Evolutionary conservation across 2,113 vertebrate species (phyloP).

Genomic region (Zapus hudsonius): DNA sequence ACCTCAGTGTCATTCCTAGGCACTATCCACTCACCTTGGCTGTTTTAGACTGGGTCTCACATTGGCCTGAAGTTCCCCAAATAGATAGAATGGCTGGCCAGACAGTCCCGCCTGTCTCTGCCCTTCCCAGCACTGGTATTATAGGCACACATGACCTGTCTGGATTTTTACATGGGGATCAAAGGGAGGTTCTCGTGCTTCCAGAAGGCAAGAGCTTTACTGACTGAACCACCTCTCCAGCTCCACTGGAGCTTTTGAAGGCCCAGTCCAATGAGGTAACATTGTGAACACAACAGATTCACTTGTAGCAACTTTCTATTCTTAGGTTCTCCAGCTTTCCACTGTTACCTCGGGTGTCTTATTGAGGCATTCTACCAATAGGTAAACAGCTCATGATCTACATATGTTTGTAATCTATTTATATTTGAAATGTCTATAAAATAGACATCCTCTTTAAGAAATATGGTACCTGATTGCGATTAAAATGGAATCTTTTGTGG

Average conservation of each 20-base stretch:
- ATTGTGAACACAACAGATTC: background rate
- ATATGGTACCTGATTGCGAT: background rate
- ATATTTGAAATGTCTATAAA: background rate
- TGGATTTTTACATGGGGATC: background rate
- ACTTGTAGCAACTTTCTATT: background rate
- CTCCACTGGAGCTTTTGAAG: background rate
- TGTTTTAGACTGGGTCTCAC: too few relatives aligned
- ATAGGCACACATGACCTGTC: too few relatives aligned
- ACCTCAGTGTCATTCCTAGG: too few relatives aligned
- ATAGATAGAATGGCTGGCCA: too few relatives aligned
- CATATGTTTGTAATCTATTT: background rate
- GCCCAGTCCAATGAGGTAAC: background rate
- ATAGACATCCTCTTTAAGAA: background rate
- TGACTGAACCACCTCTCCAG: background rate
- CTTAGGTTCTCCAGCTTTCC: background rate
- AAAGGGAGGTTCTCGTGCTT: accelerated
- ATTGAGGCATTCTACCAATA: background rate
- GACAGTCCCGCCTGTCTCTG: too few relatives aligned
- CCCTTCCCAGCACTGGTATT: too few relatives aligned
- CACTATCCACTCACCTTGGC: too few relatives aligned
- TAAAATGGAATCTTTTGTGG: background rate
- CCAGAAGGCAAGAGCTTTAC: too few relatives aligned
- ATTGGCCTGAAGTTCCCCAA: too few relatives aligned
- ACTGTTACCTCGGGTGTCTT: background rate
- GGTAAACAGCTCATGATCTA: background rate